Conservation (phyloP, 1,140 invertebrate species). For the Drosophila eugracilis region DNA sequence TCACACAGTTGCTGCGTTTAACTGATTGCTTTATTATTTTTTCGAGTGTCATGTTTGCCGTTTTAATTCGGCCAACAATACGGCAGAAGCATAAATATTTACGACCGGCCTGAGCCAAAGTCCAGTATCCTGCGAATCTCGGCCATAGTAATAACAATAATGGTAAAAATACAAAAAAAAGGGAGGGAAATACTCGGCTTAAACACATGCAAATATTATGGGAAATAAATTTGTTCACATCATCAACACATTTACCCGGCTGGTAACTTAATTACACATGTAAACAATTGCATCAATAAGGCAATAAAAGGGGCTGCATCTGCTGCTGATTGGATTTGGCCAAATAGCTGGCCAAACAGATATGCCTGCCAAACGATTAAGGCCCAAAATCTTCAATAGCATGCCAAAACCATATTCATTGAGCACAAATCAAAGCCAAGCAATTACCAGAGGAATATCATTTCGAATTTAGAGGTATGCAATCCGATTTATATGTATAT, state of each 20-base stretch:
- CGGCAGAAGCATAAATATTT: constrained; percentile 40
- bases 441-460: constrained; percentile 8
- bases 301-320: constrained; percentile 18
- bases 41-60: constrained; percentile 46
- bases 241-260: constrained; percentile 60
- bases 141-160: constrained; percentile 22
- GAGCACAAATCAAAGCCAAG: constrained; percentile 5
- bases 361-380: not conserved
- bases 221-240: constrained; percentile 63
- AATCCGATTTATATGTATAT: not conserved
- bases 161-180: constrained; percentile 19
- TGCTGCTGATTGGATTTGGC: constrained; percentile 11
- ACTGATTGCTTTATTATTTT: constrained; percentile 76
- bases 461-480: not conserved
- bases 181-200: constrained; percentile 46
- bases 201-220: constrained; percentile 70
- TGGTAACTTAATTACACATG: constrained; percentile 62
- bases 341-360: constrained; percentile 8
- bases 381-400: constrained; percentile 2
- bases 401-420: not conserved
- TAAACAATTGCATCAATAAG: constrained; percentile 55
- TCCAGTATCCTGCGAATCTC: constrained; percentile 20
- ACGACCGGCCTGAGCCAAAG: constrained; percentile 14
- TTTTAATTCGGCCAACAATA: constrained; percentile 49
- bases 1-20: constrained; percentile 50